These are phyloP conservation scores for Dimorphilus gyrociliatus DNA, from an alignment of 2,888 invertebrate genomes.

Conservation along the genomic window DNA sequence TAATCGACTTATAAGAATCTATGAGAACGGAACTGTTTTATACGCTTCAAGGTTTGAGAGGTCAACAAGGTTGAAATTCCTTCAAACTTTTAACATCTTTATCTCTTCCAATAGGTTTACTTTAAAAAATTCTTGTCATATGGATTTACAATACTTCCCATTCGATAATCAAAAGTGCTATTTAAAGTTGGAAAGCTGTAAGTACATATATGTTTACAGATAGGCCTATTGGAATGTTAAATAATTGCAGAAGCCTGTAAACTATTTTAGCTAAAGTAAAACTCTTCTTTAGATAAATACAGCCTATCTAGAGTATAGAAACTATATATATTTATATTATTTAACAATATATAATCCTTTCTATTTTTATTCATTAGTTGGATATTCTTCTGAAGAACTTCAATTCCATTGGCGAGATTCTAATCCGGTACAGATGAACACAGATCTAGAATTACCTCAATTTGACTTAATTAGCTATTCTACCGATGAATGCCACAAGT, in stretches of 20 bases:
- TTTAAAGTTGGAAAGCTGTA: conserved; percentile 9
- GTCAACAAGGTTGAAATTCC: neutral
- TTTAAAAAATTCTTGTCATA: conserved; percentile 7
- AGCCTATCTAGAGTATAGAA: too few relatives aligned
- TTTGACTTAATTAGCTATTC: conserved; percentile 6
- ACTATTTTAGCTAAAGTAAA: too few relatives aligned
- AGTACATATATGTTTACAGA: conserved; percentile 2
- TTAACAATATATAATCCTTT: too few relatives aligned
- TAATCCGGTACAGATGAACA: conserved; percentile 6
- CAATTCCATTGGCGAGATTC: conserved; percentile 1
- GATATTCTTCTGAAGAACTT: conserved; percentile 6
- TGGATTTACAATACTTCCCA: conserved; percentile 8
- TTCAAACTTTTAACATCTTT: neutral
- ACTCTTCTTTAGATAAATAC: too few relatives aligned
- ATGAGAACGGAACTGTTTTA: conserved; percentile 11
- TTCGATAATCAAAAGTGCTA: conserved; percentile 8
- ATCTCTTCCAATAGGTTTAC: conserved; percentile 7
- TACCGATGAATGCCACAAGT: conserved; percentile 5
- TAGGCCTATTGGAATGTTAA: too few relatives aligned
- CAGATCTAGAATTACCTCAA: conserved; percentile 9
- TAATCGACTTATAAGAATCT: conserved; percentile 12
- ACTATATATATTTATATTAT: too few relatives aligned
- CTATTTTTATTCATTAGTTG: too few relatives aligned
- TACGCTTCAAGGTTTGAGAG: conserved; percentile 11
- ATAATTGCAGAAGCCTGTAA: too few relatives aligned